Base-by-base conservation (phyloP, 2,797 vertebrate genomes). In the Poeciliopsis infans region DNA sequence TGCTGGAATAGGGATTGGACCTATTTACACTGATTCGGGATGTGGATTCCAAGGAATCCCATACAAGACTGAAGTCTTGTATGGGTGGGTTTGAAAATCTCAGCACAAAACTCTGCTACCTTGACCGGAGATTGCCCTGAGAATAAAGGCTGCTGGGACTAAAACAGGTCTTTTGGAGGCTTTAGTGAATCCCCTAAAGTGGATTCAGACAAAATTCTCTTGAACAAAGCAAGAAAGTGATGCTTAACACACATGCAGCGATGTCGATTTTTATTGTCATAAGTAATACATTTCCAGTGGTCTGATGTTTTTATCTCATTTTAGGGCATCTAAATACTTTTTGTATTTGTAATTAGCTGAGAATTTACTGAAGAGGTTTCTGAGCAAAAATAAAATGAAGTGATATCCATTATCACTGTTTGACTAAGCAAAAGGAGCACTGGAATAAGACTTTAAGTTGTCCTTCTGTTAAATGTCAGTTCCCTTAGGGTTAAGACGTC, bases 381-480 rank as follows among this genome's bases (percentile, higher is more conserved):
- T 33, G 23, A 36, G 18, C 39, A 33, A n/a, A 36, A 39, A 49
- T 25, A 11, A 36, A 33, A 23, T 18, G 28, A 31, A 53, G 33
- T 18, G 7, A n/a, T 28, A 47, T 28, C 45, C 31, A 73, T 33
- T 12, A 2, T 33, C 43, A 36, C 15, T 20, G 46, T 51, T 46
- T 74, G 73, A 79, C 75, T 83, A 76, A 71, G 77, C 76, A 70
- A 46, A 31, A 69, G 53, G 59, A 64, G 36, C 12, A 36, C 1
- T 72, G 16, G 69, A 16, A 16, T 23, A 4, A 45, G 11, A 53
- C n/a, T 82, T 80, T 75, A 43, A 75, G 71, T 70, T 77, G 47
- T 72, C 70, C 39, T 11, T 79, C 76, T 78, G 1, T 61, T 46
- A 66, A 59, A 51, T 72, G 81, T 70, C 81, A 75, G 16, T 55